Evolutionary conservation across 1,140 invertebrate species (phyloP), one percentile per base, ranked within the genome.

Genomic region (Zaprionus vittiger): DNA sequence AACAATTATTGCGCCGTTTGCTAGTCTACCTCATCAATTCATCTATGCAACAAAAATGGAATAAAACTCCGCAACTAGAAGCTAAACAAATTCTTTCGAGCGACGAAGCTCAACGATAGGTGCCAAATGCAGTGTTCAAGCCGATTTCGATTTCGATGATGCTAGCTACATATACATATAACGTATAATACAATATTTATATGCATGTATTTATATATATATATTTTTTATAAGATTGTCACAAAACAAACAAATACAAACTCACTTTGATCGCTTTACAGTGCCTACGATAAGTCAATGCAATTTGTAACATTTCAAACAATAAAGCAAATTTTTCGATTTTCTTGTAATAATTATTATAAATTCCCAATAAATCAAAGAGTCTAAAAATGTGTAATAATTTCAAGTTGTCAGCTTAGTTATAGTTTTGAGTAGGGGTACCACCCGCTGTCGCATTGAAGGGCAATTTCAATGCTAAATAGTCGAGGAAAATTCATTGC

Each of bases 1-100:
- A 78, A 73, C 54, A 73, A 76, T 47, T 62, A 65, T 67, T 68
- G 62, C 59, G 63, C 44, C 60, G 22, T 70, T 87, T 79, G 74
- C 80, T 83, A 81, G 79, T 81, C 79, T 81, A 81, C 79, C 79
- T 81, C 79, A 77, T 67, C 22, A 47, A 47, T 76, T 76, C 64
- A 76, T 49, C 24, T 31, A 52, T 57, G n/a, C 24, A 34, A 56
- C 1, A 34, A 49, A 11, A 38, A 41, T 41, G 34, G n/a, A 73
- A 31, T 15, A 34, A 15, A 74, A 26, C 34, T 60, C 17, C 22
- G 20, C 6, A 38, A 55, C 24, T 44, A 44, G 22, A 24, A 44
- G 11, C 26, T n/a, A 41, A 41, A 26, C 7, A 57, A 9, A 34
- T 11, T 11, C 31, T 34, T 34, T 34, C 31, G 66, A 37, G 49